Conservation (phyloP, 1,140 invertebrate genomes). For the Panagrolaimus sp. region DNA sequence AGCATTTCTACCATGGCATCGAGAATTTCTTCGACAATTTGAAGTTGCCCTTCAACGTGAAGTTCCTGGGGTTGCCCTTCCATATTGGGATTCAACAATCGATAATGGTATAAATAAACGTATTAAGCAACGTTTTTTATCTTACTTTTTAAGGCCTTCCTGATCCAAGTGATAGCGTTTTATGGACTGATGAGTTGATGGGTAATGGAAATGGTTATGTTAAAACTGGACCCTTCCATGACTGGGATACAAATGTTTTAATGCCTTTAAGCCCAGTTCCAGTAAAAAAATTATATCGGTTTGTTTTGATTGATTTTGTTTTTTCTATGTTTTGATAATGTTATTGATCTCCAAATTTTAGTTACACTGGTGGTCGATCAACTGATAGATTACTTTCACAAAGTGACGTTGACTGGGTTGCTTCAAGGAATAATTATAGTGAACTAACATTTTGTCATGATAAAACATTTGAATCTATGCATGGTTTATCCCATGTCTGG, state of each 20-base stretch:
- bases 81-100: constrained; percentile 60
- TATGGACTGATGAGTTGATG: constrained; percentile 58
- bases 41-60: constrained; percentile 53
- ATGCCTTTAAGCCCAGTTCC: constrained; percentile 59
- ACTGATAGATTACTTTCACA: constrained; percentile 51
- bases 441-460: constrained; percentile 59
- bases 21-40: constrained; percentile 46
- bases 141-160: constrained; percentile 46
- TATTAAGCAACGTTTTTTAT: neutral
- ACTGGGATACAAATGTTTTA: constrained; percentile 58
- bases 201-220: constrained; percentile 61
- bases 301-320: neutral
- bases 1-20: constrained; percentile 47
- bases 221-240: constrained; percentile 55
- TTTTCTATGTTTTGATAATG: constrained; percentile 1
- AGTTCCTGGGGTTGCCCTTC: constrained; percentile 47
- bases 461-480: constrained; percentile 60
- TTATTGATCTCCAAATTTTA: constrained; percentile 22
- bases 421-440: constrained; percentile 47
- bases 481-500: constrained; percentile 58
- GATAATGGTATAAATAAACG: constrained; percentile 47
- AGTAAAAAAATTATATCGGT: constrained; percentile 56
- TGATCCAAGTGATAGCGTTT: constrained; percentile 53
- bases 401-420: constrained; percentile 55
- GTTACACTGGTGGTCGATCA: constrained; percentile 52